These are phyloP conservation scores for Zoanthus solanderi DNA, from an alignment of 92 coral and sea anemone species.

Conservation along the genomic window DNA sequence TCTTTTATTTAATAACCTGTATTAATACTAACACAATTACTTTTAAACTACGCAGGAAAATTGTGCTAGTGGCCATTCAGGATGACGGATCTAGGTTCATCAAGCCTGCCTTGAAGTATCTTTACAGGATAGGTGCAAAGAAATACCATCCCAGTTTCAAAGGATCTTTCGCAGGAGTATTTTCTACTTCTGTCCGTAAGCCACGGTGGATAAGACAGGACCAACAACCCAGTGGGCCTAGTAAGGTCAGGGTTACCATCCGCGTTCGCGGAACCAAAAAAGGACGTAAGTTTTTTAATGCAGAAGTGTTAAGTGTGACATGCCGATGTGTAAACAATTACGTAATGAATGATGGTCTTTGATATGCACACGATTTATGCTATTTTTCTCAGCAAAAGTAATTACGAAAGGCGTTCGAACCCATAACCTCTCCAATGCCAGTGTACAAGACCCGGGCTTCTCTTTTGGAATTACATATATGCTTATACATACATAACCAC, in stretches of 20 bases:
- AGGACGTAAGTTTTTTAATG: background rate
- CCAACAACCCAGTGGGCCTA: conserved; percentile 21
- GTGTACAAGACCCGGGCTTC: too few species aligned
- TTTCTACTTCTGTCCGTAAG: conserved; percentile 14
- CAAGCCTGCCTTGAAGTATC: conserved; percentile 26
- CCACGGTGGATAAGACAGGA: conserved; percentile 34
- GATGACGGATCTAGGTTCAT: conserved; percentile 23
- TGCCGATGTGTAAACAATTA: background rate
- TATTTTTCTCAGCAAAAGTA: too few species aligned
- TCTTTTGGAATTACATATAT: too few species aligned
- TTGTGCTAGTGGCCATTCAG: conserved; percentile 24
- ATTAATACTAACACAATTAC: too few species aligned
- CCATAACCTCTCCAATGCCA: too few species aligned
- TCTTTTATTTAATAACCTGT: too few species aligned
- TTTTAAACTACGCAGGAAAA: background rate
- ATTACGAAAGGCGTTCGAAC: too few species aligned
- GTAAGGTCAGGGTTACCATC: background rate
- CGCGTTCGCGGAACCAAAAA: conserved; percentile 36
- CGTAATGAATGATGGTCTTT: too few species aligned
- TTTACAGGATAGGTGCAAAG: conserved; percentile 26
- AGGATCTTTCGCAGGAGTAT: conserved; percentile 41
- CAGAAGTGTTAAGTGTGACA: background rate
- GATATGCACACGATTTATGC: too few species aligned
- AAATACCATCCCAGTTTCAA: background rate
- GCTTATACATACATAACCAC: too few species aligned